A percentile compares a stretch with the other conserved stretches of the same genome.
These are phyloP conservation scores for Limonius californicus DNA, from an alignment of 1,140 invertebrate species.

Conservation along the genomic window DNA sequence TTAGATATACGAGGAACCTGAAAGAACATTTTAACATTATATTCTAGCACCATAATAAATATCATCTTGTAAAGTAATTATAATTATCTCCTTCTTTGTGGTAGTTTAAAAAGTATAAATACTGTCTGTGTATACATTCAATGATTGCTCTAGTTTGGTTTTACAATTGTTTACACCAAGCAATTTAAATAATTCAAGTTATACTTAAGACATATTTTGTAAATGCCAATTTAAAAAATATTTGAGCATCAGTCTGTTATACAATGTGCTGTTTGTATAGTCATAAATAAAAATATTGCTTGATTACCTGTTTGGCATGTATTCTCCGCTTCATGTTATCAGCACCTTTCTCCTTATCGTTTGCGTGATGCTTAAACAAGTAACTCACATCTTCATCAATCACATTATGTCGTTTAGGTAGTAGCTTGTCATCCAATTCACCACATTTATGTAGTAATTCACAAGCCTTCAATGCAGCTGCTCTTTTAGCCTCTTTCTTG, in stretches of 20 bases:
- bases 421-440: conserved; percentile 75
- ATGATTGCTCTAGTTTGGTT: not conserved
- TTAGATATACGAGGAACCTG: conserved; percentile 15
- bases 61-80: no score
- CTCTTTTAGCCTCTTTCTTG: conserved; percentile 70
- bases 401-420: conserved; percentile 63
- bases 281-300: not conserved
- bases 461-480: conserved; percentile 75
- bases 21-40: conserved; percentile 10
- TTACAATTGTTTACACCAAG: not conserved
- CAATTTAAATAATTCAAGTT: no score
- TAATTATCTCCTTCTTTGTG: no score
- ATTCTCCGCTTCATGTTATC: conserved; percentile 31
- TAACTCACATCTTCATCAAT: conserved; percentile 40
- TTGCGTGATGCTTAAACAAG: conserved; percentile 54
- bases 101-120: no score
- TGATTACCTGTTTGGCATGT: conserved; percentile 33
- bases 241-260: no score
- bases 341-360: conserved; percentile 43
- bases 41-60: no score
- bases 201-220: no score
- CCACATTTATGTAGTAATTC: conserved; percentile 63
- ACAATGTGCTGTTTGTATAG: not conserved
- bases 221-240: no score
- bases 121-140: no score